phyloP scores from a whole-genome alignment of 2,797 vertebrate genomes.

The Rhodeus uyekii region DNA sequence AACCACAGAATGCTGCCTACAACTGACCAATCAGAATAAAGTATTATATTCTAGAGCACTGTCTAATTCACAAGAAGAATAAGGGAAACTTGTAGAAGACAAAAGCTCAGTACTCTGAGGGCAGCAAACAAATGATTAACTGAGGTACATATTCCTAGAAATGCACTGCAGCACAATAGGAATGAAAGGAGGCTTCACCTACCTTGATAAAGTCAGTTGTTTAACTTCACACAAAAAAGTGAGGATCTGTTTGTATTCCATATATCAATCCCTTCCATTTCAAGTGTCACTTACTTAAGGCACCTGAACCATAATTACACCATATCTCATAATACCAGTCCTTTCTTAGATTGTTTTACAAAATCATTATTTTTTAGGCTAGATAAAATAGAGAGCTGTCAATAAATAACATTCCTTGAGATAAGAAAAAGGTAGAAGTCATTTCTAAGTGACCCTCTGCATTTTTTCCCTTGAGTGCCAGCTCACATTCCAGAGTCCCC shows the following conservation, averaged over 20 bases:
- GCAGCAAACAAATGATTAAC: background rate
- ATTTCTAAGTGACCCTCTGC: constrained; percentile 56
- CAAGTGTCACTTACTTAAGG: background rate
- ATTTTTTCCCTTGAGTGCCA: constrained; percentile 54
- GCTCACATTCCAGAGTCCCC: constrained; percentile 54
- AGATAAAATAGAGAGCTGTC: background rate
- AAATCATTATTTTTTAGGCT: constrained; percentile 17
- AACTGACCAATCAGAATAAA: background rate
- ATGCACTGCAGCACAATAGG: background rate
- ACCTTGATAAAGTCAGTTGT: background rate
- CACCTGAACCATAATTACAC: background rate
- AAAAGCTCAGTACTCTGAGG: background rate
- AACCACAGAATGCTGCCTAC: background rate
- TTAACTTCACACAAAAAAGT: background rate
- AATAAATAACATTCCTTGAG: constrained; percentile 19
- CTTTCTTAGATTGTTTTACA: constrained; percentile 29
- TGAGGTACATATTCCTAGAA: background rate
- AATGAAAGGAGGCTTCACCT: background rate
- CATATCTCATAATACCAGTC: constrained; percentile 7
- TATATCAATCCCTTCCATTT: background rate
- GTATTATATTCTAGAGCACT: background rate
- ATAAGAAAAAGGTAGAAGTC: constrained; percentile 39
- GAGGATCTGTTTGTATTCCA: background rate
- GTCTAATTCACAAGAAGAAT: background rate
- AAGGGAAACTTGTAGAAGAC: background rate